phyloP scores from a whole-genome alignment of 2,797 vertebrate genomes.

The Potorous gilbertii region DNA sequence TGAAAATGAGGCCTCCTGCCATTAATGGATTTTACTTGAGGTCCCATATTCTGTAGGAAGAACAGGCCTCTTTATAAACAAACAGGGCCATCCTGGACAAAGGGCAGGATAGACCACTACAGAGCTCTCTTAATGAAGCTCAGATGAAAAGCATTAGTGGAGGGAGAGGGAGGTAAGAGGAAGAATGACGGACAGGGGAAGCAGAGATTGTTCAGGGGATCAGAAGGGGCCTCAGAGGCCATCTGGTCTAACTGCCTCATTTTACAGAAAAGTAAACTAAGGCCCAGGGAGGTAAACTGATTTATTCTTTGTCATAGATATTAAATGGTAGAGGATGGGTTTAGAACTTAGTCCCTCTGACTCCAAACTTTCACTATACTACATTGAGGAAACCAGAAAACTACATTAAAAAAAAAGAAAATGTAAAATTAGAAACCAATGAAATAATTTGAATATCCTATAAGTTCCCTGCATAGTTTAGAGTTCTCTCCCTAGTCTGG shows the following conservation, averaged over 20 bases:
- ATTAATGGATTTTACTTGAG: constrained; percentile 59
- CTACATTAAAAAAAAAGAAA: background rate
- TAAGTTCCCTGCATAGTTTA: background rate
- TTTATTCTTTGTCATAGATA: background rate
- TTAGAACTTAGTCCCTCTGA: background rate
- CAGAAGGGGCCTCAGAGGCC: background rate
- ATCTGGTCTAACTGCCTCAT: background rate
- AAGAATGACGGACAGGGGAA: background rate
- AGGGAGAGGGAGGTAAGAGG: background rate
- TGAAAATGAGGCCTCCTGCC: constrained; percentile 70
- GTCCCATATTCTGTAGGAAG: constrained; percentile 57
- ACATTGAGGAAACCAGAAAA: background rate
- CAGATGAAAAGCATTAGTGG: constrained; percentile 18
- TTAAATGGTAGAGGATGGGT: background rate
- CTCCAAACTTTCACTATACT: background rate
- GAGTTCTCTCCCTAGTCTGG: background rate
- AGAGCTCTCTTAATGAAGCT: constrained; percentile 63
- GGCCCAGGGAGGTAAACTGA: background rate
- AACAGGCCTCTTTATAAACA: constrained; percentile 61
- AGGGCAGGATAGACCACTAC: constrained; percentile 14
- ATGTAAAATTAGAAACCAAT: background rate
- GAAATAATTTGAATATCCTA: background rate
- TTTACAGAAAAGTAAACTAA: background rate
- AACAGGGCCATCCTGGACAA: constrained; percentile 36
- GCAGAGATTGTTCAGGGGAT: background rate